phyloP scores from a whole-genome alignment of 2,113 vertebrate species.

The Gallinago paraguaiae region DNA sequence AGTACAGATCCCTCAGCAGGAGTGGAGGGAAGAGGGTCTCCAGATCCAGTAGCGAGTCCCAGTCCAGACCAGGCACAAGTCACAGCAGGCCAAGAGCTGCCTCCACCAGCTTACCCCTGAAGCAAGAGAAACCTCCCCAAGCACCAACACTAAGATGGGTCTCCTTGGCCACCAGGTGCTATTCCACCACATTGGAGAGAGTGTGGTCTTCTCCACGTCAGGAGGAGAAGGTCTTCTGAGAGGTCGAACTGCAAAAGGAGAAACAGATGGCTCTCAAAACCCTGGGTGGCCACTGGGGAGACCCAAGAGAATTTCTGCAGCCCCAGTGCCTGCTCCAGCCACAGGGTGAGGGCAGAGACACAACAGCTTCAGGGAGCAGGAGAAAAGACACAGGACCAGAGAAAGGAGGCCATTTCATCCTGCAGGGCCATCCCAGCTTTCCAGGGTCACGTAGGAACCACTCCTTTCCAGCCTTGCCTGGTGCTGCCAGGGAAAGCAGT shows the following conservation, averaged over 20 bases:
- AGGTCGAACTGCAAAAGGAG: background rate
- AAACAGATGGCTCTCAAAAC: background rate
- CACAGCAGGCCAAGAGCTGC: background rate
- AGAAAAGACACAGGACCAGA: background rate
- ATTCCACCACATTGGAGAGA: background rate
- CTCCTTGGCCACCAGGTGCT: background rate
- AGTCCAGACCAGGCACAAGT: background rate
- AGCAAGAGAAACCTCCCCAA: background rate
- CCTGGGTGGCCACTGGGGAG: background rate
- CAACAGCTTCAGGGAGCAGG: fast-evolving
- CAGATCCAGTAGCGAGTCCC: background rate
- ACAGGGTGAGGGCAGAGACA: background rate
- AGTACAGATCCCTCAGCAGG: background rate
- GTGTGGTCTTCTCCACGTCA: background rate
- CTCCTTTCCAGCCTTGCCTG: background rate
- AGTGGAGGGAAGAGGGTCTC: background rate
- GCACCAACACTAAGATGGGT: background rate
- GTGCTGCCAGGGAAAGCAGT: background rate
- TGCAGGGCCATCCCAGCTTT: background rate
- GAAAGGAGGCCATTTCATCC: background rate
- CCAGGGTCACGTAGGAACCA: background rate
- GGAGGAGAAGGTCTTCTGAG: background rate
- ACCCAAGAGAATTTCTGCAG: background rate
- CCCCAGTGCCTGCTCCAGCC: background rate
- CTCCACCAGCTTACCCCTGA: background rate